Evolutionary conservation across 64 coral and sea anemone species (phyloP), one percentile per base, ranked within the genome.

Genomic region (Montipora efflorescens): DNA sequence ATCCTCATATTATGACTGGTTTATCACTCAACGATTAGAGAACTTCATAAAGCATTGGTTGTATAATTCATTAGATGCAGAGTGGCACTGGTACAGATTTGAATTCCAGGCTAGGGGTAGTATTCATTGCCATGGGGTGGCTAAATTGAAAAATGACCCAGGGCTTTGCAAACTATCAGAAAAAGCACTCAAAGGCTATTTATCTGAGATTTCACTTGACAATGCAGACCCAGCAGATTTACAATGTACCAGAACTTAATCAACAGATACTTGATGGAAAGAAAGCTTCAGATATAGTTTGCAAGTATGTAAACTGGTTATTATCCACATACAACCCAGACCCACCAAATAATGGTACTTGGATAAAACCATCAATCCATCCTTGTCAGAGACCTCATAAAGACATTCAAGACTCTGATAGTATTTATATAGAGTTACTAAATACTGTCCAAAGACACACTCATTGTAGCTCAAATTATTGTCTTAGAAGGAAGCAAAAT

Each of bases 401-500:
- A 28, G 73, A 75, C 6, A 75, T 75, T 75, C 73, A 25, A 75
- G 28, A 75, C 73, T 75, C 21, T 75, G 73, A 82, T 82, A 59
- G 10, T 18, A 3, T 9, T 82, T 82, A 82, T 57, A 36, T 82
- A 22, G 80, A 82, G 5, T 82, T 82, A 83, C 21, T 75, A 28
- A 75, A 75, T 12, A 75, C 73, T 5, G 73, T 75, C 4, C 73
- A 75, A 75, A 36, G 80, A 83, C 80, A 83, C 80, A 83, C 80
- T 9, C 20, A 57, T n/a, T 83, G 80, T 66, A 83, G 80, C 59
- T 59, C 52, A 83, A 83, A 16, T 66, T 83, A 83, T 48, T 83
- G 80, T 81, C 48, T 81, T 55, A 81, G 79, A 81, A 81, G 59
- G 21, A 78, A 48, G 18, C 28, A 78, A 48, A 78, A 58, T 83